Conservation (phyloP, 2,797 vertebrate genomes). For the Dendrocincla tyrannina region DNA sequence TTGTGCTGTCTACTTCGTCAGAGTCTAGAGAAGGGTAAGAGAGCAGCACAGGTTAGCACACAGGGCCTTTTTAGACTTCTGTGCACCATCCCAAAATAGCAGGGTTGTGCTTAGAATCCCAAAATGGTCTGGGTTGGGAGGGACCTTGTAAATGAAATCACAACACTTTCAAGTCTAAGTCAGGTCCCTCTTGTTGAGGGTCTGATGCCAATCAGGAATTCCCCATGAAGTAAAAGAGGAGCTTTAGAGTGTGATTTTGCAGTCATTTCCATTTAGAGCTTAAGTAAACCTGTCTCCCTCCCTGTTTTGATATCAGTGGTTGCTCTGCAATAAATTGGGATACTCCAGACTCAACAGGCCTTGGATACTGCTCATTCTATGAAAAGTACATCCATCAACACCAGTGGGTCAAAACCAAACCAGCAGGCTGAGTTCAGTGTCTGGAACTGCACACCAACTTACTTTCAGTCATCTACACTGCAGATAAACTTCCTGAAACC, state of each 20-base stretch:
- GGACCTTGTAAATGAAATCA: not conserved
- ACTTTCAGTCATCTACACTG: not conserved
- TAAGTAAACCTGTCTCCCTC: not conserved
- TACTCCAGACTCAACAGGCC: not conserved
- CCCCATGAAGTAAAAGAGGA: not conserved
- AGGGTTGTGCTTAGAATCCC: not conserved
- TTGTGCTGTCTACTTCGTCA: slow-evolving; percentile 73
- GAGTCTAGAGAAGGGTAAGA: slow-evolving; percentile 57
- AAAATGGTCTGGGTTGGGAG: not conserved
- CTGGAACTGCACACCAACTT: not conserved
- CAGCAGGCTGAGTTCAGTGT: not conserved
- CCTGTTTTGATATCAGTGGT: not conserved
- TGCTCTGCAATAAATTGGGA: not conserved
- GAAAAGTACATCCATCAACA: not conserved
- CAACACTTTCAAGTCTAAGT: not conserved
- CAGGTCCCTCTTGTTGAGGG: not conserved
- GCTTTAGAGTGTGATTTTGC: not conserved
- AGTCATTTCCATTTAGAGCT: not conserved
- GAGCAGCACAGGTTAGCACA: not conserved
- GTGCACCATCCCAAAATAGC: not conserved
- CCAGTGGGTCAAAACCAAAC: not conserved
- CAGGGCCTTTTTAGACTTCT: not conserved
- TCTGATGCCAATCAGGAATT: not conserved
- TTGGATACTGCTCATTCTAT: not conserved
- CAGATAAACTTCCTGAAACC: not conserved